A percentile compares a stretch with the other conserved stretches of the same genome.
phyloP scores from a whole-genome alignment of 2,797 vertebrate species.

The Myripristis murdjan region DNA sequence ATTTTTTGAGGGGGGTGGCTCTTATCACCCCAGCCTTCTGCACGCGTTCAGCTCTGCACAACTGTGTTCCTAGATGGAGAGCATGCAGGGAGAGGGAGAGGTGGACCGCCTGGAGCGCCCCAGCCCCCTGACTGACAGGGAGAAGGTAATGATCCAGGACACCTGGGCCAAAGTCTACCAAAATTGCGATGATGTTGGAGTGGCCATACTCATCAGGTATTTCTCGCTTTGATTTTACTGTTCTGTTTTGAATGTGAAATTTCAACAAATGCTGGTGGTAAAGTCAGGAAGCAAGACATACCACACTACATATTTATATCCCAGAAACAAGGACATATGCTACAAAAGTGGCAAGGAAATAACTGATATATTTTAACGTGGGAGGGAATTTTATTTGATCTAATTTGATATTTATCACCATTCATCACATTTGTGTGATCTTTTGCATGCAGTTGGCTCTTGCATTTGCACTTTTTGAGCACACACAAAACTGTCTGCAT shows the following conservation, averaged over 20 bases:
- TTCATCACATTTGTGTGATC: not conserved
- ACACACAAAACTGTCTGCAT: not conserved
- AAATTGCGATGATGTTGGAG: slow-evolving; percentile 92
- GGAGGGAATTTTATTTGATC: not conserved
- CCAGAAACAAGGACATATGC: not conserved
- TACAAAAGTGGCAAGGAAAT: not conserved
- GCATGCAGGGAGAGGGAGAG: slow-evolving; percentile 90
- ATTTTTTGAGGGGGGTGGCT: slow-evolving; percentile 57
- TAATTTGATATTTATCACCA: not conserved
- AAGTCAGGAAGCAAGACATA: not conserved
- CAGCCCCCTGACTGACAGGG: slow-evolving; percentile 91
- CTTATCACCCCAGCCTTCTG: slow-evolving; percentile 55
- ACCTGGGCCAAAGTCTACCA: slow-evolving; percentile 93
- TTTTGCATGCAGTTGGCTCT: not conserved
- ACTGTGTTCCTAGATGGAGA: slow-evolving; percentile 88
- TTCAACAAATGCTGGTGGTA: too few relatives aligned
- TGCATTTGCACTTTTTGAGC: too few relatives aligned
- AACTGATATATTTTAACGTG: not conserved
- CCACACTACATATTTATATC: not conserved
- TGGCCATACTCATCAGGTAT: slow-evolving; percentile 95
- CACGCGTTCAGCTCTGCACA: slow-evolving; percentile 67
- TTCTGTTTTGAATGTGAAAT: not conserved
- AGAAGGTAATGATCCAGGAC: slow-evolving; percentile 91
- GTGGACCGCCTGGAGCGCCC: slow-evolving; percentile 89
- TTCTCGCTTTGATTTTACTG: slow-evolving; percentile 22